Conservation (phyloP, 2,888 invertebrate genomes). For the Neoitamus cyanurus region DNA sequence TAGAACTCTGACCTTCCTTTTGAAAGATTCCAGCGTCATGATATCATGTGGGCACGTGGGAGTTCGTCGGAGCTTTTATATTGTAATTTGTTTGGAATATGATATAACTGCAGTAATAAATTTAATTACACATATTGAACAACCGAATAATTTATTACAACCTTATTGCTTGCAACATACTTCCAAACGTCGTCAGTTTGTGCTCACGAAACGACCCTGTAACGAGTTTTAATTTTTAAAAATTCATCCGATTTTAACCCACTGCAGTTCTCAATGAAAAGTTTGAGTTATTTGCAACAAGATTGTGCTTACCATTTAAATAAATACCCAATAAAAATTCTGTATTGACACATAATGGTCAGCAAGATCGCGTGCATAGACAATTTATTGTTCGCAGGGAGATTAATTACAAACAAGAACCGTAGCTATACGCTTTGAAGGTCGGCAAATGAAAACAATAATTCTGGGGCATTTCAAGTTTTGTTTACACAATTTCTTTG, state of each 20-base stretch:
- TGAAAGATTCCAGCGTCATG: too few relatives aligned
- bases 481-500: background rate
- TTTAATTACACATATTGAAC: background rate
- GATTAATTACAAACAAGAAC: background rate
- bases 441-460: background rate
- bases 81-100: background rate
- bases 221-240: background rate
- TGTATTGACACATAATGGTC: background rate
- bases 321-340: background rate
- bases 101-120: background rate
- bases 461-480: background rate
- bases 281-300: background rate
- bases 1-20: too few relatives aligned
- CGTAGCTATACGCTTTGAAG: background rate
- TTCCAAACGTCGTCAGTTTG: background rate
- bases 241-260: too few relatives aligned
- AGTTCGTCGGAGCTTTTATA: too few relatives aligned
- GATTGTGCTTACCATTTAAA: background rate
- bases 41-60: too few relatives aligned
- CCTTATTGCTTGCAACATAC: background rate
- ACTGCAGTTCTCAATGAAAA: background rate
- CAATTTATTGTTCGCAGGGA: background rate
- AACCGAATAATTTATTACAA: background rate
- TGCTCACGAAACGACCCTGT: background rate
- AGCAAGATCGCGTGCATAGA: background rate